Percentiles rank a stretch among this genome's conserved stretches.
phyloP scores from a whole-genome alignment of 2,113 vertebrate genomes.

The Herpailurus yagouaroundi region DNA sequence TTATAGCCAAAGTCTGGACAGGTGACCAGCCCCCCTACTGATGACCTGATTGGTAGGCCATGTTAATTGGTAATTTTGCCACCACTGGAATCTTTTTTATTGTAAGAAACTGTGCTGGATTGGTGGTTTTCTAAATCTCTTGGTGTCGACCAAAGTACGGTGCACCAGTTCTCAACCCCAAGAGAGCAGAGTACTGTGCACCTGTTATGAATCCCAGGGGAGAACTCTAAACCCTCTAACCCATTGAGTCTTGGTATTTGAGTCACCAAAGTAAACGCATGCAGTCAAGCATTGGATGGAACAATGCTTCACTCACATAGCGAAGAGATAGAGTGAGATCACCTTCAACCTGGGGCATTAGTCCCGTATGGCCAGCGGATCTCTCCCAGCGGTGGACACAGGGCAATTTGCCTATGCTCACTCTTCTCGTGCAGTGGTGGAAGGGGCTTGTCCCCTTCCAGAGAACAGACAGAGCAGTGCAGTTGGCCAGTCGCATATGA shows the following conservation, averaged over 20 bases:
- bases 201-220: background rate
- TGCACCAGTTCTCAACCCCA: background rate
- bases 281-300: background rate
- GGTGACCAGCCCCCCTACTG: background rate
- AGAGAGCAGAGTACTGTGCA: background rate
- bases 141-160: background rate
- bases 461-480: background rate
- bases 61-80: background rate
- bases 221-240: background rate
- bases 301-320: background rate
- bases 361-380: background rate
- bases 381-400: background rate
- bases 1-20: background rate
- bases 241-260: background rate
- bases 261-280: background rate
- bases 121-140: slow-evolving; percentile 8
- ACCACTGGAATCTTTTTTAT: background rate
- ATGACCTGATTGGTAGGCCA: background rate
- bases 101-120: background rate
- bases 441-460: background rate
- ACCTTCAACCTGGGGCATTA: background rate
- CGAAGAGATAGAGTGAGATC: background rate
- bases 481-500: background rate
- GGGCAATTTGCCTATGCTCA: background rate
- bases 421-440: background rate